phyloP scores from a whole-genome alignment of 2,797 vertebrate genomes.

The Orientallactaga sibirica region DNA sequence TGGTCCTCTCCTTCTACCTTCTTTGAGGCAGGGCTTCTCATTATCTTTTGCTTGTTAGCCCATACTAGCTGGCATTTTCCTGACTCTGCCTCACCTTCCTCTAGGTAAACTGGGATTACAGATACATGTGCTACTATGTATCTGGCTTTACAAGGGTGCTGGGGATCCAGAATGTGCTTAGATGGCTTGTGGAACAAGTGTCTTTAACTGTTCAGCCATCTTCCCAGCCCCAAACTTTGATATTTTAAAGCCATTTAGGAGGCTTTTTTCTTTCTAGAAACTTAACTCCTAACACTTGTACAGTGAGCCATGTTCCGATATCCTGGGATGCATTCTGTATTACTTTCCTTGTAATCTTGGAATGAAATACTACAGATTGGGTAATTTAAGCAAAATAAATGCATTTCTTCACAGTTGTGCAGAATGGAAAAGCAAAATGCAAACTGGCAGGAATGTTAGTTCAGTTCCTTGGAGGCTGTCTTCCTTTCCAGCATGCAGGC shows the following conservation, averaged over 20 bases:
- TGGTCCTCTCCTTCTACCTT: neutral
- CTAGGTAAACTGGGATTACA: too few relatives aligned
- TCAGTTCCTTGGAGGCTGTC: neutral
- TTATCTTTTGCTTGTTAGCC: too few relatives aligned
- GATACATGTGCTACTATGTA: too few relatives aligned
- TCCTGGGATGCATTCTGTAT: neutral
- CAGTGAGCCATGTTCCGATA: neutral
- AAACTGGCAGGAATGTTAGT: neutral
- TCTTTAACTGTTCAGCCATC: too few relatives aligned
- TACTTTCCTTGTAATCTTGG: neutral
- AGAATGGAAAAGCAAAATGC: neutral
- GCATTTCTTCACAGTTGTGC: neutral
- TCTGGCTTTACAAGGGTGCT: too few relatives aligned
- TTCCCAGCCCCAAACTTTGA: too few relatives aligned
- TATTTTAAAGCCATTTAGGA: conserved; percentile 20
- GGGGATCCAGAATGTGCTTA: too few relatives aligned
- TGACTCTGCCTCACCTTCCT: too few relatives aligned
- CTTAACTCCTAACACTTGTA: neutral
- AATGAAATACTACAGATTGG: neutral
- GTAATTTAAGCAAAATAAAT: neutral
- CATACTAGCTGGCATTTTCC: too few relatives aligned
- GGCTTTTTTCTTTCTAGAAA: neutral
- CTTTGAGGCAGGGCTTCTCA: too few relatives aligned
- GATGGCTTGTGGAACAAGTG: too few relatives aligned
- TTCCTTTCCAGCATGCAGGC: neutral